Base-by-base conservation (phyloP, 2,113 vertebrate genomes). In the Entomyzon cyanotis region DNA sequence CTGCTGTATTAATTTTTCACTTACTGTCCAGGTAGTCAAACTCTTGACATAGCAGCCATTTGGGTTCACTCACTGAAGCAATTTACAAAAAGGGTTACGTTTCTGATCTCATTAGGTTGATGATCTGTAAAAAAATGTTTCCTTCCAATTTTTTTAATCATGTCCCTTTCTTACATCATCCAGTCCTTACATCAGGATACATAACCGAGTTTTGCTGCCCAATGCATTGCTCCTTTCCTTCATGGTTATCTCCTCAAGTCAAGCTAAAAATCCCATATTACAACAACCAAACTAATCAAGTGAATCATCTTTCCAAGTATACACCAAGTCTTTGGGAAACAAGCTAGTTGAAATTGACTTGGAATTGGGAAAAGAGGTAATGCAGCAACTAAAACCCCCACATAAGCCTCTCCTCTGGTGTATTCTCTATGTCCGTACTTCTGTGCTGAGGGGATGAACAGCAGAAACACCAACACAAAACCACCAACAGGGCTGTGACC, bases 401-500 rank as follows among this genome's bases (percentile, higher is more conserved):
- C 52, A 33, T 10, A n/a, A 84, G 11, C 22, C 35, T 87, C 39
- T 75, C 35, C 50, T 46, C 30, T 55, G 17, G 49, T 7, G 24
- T 12, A 28, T 27, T 62, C 60, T 5, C n/a, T 42, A 5, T 7
- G 18, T 21, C 15, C 1, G 20, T 5, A 14, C 6, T 64, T 68
- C 9, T 58, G 53, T 19, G 67, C 50, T 33, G 15, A 58, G 50
- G 46, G 37, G 22, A 25, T 8, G 37, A 14, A 7, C 53, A 60
- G 2, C 3, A 8, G 19, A 4, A 44, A 63, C 44, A 69, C 5
- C 44, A 73, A 24, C 71, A 28, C n/a, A 56, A 5, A 53, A 17
- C 10, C 21, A 10, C n/a, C 21, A 20, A 6, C 2, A 11, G 7
- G 12, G 39, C 4, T 0, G 47, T 42, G 12, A 27, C 17, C 20